Evolutionary conservation across 2,797 vertebrate genomes (phyloP).

Genomic region (Hemibagrus guttatus): DNA sequence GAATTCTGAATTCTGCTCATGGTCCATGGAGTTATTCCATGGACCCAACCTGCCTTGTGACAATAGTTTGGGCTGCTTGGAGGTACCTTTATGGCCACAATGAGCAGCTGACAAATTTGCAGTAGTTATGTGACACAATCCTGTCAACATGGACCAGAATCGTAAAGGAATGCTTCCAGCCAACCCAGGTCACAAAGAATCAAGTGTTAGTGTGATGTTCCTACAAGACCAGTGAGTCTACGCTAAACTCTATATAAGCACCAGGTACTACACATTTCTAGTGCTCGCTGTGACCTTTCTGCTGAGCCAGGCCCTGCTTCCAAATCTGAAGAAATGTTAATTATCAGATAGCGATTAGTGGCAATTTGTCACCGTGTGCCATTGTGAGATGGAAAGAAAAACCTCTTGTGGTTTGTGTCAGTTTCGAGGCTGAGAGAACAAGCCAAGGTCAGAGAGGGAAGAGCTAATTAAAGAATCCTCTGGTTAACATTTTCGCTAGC

Average conservation of each 20-base stretch:
- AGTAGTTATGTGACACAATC: not conserved
- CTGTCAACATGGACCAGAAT: not conserved
- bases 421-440: conserved; percentile 50
- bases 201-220: not conserved
- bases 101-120: not conserved
- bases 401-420: conserved; percentile 48
- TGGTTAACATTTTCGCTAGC: conserved; percentile 37
- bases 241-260: not conserved
- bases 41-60: not conserved
- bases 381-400: conserved; percentile 47
- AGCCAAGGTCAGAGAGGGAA: conserved; percentile 57
- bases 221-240: not conserved
- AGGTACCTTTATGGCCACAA: too few species aligned
- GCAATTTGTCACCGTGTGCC: conserved; percentile 49
- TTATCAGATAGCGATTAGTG: conserved; percentile 59
- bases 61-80: not conserved
- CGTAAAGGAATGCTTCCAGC: not conserved
- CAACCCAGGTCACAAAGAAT: not conserved
- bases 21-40: not conserved
- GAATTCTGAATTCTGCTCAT: too few species aligned
- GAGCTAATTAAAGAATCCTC: conserved; percentile 56
- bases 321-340: conserved; percentile 52
- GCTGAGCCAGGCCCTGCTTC: conserved; percentile 37
- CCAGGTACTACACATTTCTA: not conserved
- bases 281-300: conserved; percentile 46